Evolutionary conservation across 2,888 invertebrate genomes (phyloP).

Genomic region (Volucella inanis): DNA sequence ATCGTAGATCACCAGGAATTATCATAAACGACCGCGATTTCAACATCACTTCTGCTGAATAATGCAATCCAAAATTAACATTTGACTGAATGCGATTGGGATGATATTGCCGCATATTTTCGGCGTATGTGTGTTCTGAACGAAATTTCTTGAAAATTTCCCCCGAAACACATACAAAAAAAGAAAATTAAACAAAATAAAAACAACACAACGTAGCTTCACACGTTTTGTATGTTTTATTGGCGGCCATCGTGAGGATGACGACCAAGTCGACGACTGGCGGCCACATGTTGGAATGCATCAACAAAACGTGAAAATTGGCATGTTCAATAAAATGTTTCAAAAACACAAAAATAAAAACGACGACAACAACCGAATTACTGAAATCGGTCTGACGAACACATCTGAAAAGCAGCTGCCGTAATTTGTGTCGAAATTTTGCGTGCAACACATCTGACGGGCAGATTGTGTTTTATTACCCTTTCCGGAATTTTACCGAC

Average conservation of each 20-base stretch:
- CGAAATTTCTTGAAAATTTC: slow-evolving; percentile 44
- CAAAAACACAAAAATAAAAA: slow-evolving; percentile 14
- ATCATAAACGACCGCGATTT: slow-evolving; percentile 70
- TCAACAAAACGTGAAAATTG: slow-evolving; percentile 73
- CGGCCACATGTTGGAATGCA: slow-evolving; percentile 74
- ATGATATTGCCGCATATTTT: slow-evolving; percentile 46
- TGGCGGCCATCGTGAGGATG: slow-evolving; percentile 55
- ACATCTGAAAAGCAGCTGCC: slow-evolving; percentile 52
- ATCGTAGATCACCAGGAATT: slow-evolving; percentile 62
- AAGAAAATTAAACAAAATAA: slow-evolving; percentile 3
- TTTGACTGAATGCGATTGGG: slow-evolving; percentile 40
- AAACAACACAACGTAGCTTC: background rate
- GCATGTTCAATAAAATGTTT: slow-evolving; percentile 62
- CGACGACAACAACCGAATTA: slow-evolving; percentile 32
- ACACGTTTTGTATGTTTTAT: slow-evolving; percentile 45
- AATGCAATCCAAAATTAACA: slow-evolving; percentile 66
- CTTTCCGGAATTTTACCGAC: slow-evolving; percentile 44
- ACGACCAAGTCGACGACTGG: slow-evolving; percentile 61
- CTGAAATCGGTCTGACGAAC: slow-evolving; percentile 53
- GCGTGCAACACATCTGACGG: slow-evolving; percentile 53
- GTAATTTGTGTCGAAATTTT: slow-evolving; percentile 63
- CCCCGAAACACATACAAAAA: slow-evolving; percentile 6
- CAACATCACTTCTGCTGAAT: slow-evolving; percentile 70
- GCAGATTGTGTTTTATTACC: slow-evolving; percentile 66
- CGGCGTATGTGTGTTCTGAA: slow-evolving; percentile 18